Evolutionary conservation across 2,797 vertebrate genomes (phyloP).

Genomic region (Macropus fuliginosus): DNA sequence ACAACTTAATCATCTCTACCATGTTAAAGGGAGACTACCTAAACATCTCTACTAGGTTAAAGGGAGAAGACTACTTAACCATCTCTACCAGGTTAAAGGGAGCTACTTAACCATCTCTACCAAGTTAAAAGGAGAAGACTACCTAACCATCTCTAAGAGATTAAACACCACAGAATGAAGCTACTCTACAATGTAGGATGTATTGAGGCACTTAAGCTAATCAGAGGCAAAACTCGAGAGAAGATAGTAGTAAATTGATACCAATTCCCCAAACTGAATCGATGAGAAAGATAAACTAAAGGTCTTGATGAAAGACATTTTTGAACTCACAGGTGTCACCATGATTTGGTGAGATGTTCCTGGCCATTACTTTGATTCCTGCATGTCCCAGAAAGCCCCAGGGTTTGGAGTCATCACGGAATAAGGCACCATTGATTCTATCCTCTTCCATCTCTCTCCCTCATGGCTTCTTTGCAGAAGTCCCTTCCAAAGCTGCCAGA

Average conservation of each 20-base stretch:
- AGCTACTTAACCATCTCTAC: not conserved
- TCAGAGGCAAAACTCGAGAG: not conserved
- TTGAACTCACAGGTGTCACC: not conserved
- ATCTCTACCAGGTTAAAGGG: not conserved
- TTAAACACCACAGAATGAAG: not conserved
- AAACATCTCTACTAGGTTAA: too few relatives aligned
- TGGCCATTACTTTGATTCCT: not conserved
- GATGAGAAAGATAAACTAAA: not conserved
- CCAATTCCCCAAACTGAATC: not conserved
- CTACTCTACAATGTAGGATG: not conserved
- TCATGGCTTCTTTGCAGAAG: not conserved
- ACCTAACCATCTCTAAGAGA: too few relatives aligned
- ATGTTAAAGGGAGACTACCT: too few relatives aligned
- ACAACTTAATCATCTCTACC: not conserved
- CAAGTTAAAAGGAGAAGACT: too few relatives aligned
- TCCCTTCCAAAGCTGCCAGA: not conserved
- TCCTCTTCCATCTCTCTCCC: not conserved
- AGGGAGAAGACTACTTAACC: too few relatives aligned
- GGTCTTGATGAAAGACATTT: not conserved
- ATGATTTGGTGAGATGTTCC: not conserved
- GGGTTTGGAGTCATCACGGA: not conserved
- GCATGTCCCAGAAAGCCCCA: not conserved
- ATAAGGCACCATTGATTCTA: not conserved
- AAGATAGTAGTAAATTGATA: not conserved
- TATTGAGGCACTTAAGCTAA: not conserved